phyloP scores from a whole-genome alignment of 64 coral and sea anemone genomes.

The Hydrozoanthus tunicans region DNA sequence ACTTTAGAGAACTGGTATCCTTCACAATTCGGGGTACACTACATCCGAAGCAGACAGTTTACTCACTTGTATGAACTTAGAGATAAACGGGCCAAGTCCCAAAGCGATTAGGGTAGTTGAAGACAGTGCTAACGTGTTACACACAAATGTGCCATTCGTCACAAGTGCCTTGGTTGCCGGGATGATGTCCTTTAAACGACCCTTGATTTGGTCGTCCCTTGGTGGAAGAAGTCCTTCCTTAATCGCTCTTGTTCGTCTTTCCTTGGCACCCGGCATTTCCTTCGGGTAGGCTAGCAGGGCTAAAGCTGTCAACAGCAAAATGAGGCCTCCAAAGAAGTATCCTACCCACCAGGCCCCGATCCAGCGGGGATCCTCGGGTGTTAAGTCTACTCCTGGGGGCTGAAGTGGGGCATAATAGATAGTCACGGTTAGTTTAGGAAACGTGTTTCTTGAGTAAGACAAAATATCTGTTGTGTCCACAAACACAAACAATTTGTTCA shows the following conservation, averaged over 20 bases:
- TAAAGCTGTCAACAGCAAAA: conserved; percentile 79
- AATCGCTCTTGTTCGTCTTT: conserved; percentile 66
- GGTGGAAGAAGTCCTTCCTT: conserved; percentile 85
- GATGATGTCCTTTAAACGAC: conserved; percentile 82
- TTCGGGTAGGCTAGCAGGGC: conserved; percentile 85
- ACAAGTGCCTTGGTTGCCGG: conserved; percentile 93
- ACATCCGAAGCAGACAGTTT: background rate
- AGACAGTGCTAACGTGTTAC: conserved; percentile 88
- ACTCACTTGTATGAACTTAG: conserved; percentile 96
- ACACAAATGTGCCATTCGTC: conserved; percentile 81
- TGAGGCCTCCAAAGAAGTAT: conserved; percentile 89
- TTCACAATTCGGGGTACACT: background rate
- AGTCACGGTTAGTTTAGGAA: background rate
- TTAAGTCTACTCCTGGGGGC: conserved; percentile 96
- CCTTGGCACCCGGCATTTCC: conserved; percentile 96
- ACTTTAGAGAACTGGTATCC: no score
- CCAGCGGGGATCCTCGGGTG: conserved; percentile 97
- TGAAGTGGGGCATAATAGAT: conserved; percentile 15
- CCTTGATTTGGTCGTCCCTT: conserved; percentile 87
- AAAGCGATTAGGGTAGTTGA: conserved; percentile 87
- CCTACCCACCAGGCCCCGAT: conserved; percentile 99
- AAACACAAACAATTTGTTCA: no score
- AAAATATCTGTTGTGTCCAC: no score
- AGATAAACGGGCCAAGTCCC: conserved; percentile 91
- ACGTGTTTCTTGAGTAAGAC: no score